Evolutionary conservation across 2,888 invertebrate genomes (phyloP).

Genomic region (Agelastica alni): DNA sequence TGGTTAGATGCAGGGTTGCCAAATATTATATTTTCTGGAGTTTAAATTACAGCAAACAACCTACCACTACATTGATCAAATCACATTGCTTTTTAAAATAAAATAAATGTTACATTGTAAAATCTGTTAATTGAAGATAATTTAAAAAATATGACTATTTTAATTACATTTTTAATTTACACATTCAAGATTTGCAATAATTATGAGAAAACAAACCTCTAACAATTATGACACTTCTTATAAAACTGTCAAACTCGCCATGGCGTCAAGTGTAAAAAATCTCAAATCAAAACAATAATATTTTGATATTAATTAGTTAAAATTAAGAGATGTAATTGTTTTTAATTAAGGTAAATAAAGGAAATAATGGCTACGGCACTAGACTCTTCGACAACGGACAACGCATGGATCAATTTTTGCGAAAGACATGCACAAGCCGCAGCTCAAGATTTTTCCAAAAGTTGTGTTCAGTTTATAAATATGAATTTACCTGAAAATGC

Average conservation of each 20-base stretch:
- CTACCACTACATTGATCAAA: too few relatives aligned
- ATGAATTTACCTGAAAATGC: constrained; percentile 70
- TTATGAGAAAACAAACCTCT: too few relatives aligned
- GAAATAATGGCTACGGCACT: constrained; percentile 46
- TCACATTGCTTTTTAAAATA: too few relatives aligned
- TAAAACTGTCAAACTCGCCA: constrained; percentile 26
- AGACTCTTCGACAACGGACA: constrained; percentile 40
- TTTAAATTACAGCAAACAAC: too few relatives aligned
- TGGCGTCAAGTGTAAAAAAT: constrained; percentile 35
- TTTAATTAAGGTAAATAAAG: constrained; percentile 7
- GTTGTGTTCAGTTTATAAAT: constrained; percentile 78
- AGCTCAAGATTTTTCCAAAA: constrained; percentile 86
- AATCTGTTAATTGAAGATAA: too few relatives aligned
- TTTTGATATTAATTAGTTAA: constrained; percentile 17
- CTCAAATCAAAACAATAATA: constrained; percentile 33
- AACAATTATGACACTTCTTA: constrained; percentile 8
- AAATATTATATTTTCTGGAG: too few relatives aligned
- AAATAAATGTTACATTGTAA: too few relatives aligned
- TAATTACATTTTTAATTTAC: too few relatives aligned
- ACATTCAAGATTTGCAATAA: too few relatives aligned
- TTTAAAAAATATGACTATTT: too few relatives aligned
- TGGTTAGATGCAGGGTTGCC: too few relatives aligned
- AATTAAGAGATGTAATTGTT: constrained; percentile 29
- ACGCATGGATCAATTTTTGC: constrained; percentile 78
- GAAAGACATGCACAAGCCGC: constrained; percentile 85